These are phyloP conservation scores for Parasteatoda tepidariorum DNA, from an alignment of 1,140 invertebrate species.

Conservation along the genomic window DNA sequence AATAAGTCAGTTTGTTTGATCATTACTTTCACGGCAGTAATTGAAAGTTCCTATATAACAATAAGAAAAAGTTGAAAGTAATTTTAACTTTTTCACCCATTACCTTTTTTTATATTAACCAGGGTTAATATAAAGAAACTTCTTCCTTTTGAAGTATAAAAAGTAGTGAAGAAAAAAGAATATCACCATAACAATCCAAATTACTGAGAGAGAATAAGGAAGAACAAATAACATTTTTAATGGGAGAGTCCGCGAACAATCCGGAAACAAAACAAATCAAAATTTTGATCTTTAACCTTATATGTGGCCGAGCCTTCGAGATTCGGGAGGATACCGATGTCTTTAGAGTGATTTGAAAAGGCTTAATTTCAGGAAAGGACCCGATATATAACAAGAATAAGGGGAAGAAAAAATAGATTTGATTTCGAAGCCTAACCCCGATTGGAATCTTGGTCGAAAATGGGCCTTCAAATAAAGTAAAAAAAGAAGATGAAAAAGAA, in stretches of 20 bases:
- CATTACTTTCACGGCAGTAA: too few relatives aligned
- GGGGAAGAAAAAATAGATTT: slow-evolving; percentile 50
- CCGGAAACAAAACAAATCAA: slow-evolving; percentile 49
- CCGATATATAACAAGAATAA: not conserved
- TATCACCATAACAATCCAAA: slow-evolving; percentile 39
- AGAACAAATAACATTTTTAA: slow-evolving; percentile 54
- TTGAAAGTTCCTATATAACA: too few relatives aligned
- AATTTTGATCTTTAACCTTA: slow-evolving; percentile 54
- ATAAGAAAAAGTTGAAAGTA: too few relatives aligned
- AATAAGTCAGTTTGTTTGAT: too few relatives aligned
- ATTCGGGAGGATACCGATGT: slow-evolving; percentile 30
- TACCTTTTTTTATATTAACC: slow-evolving; percentile 33
- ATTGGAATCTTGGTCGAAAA: slow-evolving; percentile 52
- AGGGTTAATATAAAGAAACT: slow-evolving; percentile 18
- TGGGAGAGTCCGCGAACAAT: not conserved
- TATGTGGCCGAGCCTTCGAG: not conserved
- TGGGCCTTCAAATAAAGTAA: slow-evolving; percentile 33
- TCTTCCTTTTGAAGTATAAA: not conserved
- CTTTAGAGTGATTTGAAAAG: slow-evolving; percentile 30
- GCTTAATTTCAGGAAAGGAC: slow-evolving; percentile 46
- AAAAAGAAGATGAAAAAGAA: not conserved
- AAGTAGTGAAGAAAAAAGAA: not conserved
- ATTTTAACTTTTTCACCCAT: too few relatives aligned
- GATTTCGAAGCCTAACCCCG: slow-evolving; percentile 36
- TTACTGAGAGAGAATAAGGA: slow-evolving; percentile 33